These are phyloP conservation scores for Aphodius sticticus DNA, from an alignment of 2,888 invertebrate genomes.

Conservation along the genomic window DNA sequence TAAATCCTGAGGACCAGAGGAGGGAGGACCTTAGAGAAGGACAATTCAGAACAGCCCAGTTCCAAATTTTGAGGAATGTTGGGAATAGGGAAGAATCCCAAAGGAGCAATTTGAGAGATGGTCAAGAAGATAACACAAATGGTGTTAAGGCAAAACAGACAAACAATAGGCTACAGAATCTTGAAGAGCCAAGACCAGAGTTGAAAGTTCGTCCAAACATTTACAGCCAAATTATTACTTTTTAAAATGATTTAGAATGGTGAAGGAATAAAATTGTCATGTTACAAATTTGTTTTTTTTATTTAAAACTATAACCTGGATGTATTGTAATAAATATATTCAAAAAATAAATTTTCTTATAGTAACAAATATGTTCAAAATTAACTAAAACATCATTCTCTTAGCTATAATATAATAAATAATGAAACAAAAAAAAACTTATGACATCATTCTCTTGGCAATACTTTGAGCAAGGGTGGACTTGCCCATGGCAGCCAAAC, in stretches of 20 bases:
- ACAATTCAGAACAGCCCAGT: background rate
- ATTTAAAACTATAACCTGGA: background rate
- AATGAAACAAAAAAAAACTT: background rate
- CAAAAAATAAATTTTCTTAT: too few relatives aligned
- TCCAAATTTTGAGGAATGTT: background rate
- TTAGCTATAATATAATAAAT: too few relatives aligned
- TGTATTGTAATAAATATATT: too few relatives aligned
- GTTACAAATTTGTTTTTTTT: background rate
- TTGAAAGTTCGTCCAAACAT: background rate
- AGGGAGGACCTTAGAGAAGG: background rate
- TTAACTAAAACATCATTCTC: too few relatives aligned
- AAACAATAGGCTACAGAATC: background rate
- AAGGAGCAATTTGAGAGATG: background rate
- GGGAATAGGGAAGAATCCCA: background rate
- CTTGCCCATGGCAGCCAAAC: slow-evolving; percentile 46
- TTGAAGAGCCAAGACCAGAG: background rate
- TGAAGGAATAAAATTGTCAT: too few relatives aligned
- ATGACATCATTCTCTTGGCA: slow-evolving; percentile 34
- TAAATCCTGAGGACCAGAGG: background rate
- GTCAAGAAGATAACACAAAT: background rate
- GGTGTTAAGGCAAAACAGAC: background rate
- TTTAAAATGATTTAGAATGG: background rate
- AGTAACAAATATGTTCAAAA: too few relatives aligned
- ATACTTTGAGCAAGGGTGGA: slow-evolving; percentile 12
- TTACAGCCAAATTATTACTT: background rate